Conservation (phyloP, 2,113 vertebrate genomes). For the Bos indicus region DNA sequence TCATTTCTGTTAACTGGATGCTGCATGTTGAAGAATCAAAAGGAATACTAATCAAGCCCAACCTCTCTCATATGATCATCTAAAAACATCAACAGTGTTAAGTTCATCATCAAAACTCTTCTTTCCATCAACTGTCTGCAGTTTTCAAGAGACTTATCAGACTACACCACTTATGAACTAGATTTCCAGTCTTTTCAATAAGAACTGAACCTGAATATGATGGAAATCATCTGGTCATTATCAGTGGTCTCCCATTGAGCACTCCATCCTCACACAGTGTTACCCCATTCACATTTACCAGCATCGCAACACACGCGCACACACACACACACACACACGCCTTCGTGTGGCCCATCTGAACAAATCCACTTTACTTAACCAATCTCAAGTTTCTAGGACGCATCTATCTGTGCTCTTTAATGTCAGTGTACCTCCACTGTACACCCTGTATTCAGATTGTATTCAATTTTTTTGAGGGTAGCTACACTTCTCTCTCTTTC, state of each 20-base stretch:
- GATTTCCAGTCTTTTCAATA: not conserved
- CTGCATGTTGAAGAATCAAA: conserved; percentile 70
- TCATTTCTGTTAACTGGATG: conserved; percentile 68
- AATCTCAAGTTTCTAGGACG: not conserved
- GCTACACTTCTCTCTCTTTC: not conserved
- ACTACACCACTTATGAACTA: not conserved
- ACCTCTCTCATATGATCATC: conserved; percentile 37
- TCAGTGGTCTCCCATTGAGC: not conserved
- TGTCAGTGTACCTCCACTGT: not conserved
- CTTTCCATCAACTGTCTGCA: not conserved
- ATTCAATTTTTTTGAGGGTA: not conserved
- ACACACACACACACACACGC: not conserved
- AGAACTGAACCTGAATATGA: not conserved
- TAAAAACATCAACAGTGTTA: not conserved
- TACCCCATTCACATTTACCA: not conserved
- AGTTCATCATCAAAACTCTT: not conserved
- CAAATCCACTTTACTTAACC: not conserved
- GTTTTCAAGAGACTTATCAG: not conserved
- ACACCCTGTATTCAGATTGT: not conserved
- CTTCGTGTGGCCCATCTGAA: not conserved
- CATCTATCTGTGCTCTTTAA: not conserved
- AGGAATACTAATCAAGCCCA: conserved; percentile 62
- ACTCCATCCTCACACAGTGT: not conserved
- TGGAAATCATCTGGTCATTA: not conserved
- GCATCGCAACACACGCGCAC: not conserved